Base-by-base conservation (phyloP, 2,888 invertebrate genomes). In the Diaperis boleti region DNA sequence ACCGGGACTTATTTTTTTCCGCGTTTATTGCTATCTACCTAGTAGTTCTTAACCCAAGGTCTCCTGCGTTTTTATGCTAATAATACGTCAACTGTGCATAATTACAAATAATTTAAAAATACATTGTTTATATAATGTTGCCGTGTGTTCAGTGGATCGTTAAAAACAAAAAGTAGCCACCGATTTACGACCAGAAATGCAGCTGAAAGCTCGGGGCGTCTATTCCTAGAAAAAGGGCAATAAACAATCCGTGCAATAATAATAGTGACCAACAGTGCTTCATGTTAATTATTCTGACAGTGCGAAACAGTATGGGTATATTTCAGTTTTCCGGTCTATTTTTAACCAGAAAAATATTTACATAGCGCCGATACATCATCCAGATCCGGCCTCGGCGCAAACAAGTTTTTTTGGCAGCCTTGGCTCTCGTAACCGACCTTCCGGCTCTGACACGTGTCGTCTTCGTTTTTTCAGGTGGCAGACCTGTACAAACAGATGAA, bases 401-500 rank as follows among this genome's bases (percentile, higher is more conserved):
- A 37, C 37, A 11, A 11, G 33, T 33, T 33, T 33, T n/a, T 33
- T 37, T 13, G 15, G 5, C 42, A 10, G 5, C 42, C 18, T 42
- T 42, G 42, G 20, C 4, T 6, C 14, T 2, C 15, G 6, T 7
- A 5, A 10, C 33, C 33, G 22, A 37, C 10, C 11, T n/a, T n/a
- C n/a, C n/a, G n/a, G n/a, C n/a, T n/a, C n/a, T 33, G 1, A 33
- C 33, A 10, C 4, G 6, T n/a, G 33, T 33, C 13, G 10, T 42
- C 2, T 39, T 39, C n/a, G n/a, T n/a, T n/a, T n/a, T n/a, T n/a
- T n/a, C 82, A 92, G 92, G 90, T 92, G 44, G 84, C 88, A 10
- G 91, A 91, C 57, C 82, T 92, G 54, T 90, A 91, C 81, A 85
- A 85, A 62, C 88, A 89, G 73, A 90, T 91, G 87, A 87, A 89